A percentile compares a stretch with the other conserved stretches of the same genome.
Evolutionary conservation across 1,140 invertebrate genomes (phyloP).

Genomic region (Drosophila setifemur): DNA sequence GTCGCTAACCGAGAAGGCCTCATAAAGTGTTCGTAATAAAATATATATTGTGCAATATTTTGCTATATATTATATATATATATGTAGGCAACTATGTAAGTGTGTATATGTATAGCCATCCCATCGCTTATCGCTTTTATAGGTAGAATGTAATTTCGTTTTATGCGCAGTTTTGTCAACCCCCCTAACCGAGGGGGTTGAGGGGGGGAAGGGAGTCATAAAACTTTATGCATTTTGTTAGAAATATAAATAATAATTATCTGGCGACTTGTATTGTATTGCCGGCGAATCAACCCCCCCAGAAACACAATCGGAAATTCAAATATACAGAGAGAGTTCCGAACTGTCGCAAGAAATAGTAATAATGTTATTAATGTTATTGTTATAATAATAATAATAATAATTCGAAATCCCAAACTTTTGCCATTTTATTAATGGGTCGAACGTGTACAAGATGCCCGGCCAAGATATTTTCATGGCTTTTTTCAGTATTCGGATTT

Average conservation of each 20-base stretch:
- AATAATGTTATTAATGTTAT: constrained; percentile 77
- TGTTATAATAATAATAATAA: constrained; percentile 79
- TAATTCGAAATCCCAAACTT: constrained; percentile 79
- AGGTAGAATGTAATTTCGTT: constrained; percentile 71
- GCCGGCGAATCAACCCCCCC: constrained; percentile 19
- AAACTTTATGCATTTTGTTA: constrained; percentile 79
- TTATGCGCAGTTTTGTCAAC: constrained; percentile 75
- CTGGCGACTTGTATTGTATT: constrained; percentile 58
- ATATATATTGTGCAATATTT: constrained; percentile 60
- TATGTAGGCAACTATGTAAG: constrained; percentile 26
- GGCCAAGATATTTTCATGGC: neutral
- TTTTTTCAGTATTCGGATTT: neutral
- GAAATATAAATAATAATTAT: constrained; percentile 80
- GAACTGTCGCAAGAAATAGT: constrained; percentile 49
- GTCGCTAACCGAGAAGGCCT: constrained; percentile 11
- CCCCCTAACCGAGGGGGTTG: constrained; percentile 50
- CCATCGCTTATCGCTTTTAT: constrained; percentile 49
- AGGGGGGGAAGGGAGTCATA: constrained; percentile 41
- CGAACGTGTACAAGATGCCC: constrained; percentile 61
- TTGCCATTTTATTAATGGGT: constrained; percentile 82
- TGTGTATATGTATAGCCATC: constrained; percentile 25
- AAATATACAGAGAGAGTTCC: constrained; percentile 40
- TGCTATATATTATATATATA: constrained; percentile 34
- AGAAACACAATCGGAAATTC: constrained; percentile 34
- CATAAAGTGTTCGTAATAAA: constrained; percentile 58